These are phyloP conservation scores for Hydractinia echinata DNA, from an alignment of 30 jellyfish, hydroid and myxozoan species.

Conservation along the genomic window DNA sequence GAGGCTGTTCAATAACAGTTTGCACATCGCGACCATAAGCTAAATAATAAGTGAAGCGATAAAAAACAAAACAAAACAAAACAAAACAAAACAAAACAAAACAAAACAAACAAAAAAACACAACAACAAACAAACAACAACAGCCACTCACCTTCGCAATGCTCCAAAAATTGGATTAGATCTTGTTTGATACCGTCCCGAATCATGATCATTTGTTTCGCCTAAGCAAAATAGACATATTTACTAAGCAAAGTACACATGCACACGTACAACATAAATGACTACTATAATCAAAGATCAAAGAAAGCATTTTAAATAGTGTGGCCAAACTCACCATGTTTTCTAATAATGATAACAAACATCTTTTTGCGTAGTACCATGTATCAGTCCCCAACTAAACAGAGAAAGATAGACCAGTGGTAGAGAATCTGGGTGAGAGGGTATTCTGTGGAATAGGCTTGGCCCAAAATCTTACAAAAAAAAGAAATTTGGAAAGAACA, in stretches of 20 bases:
- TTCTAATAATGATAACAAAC: slow-evolving; percentile 78
- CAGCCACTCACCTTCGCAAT: slow-evolving; percentile 61
- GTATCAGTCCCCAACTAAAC: slow-evolving; percentile 93
- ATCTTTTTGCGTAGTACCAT: slow-evolving; percentile 91
- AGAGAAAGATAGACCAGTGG: not conserved
- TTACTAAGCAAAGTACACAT: too few species aligned
- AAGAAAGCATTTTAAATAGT: not conserved
- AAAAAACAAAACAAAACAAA: too few species aligned
- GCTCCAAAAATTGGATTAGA: slow-evolving; percentile 70
- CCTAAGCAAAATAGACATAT: slow-evolving; percentile 30
- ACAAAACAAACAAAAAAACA: too few species aligned
- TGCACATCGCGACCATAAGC: slow-evolving; percentile 81
- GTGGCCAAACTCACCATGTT: slow-evolving; percentile 61
- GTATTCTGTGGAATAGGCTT: too few species aligned
- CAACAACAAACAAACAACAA: not conserved
- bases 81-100: not conserved
- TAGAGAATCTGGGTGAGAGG: not conserved
- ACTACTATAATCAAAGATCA: too few species aligned
- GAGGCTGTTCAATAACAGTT: slow-evolving; percentile 76
- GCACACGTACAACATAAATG: too few species aligned
- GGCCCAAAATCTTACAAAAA: too few species aligned
- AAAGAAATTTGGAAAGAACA: too few species aligned
- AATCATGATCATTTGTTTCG: slow-evolving; percentile 91
- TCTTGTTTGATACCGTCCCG: slow-evolving; percentile 72
- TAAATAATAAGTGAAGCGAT: not conserved